These are phyloP conservation scores for Calypte anna DNA, from an alignment of 2,113 vertebrate genomes.

Conservation along the genomic window DNA sequence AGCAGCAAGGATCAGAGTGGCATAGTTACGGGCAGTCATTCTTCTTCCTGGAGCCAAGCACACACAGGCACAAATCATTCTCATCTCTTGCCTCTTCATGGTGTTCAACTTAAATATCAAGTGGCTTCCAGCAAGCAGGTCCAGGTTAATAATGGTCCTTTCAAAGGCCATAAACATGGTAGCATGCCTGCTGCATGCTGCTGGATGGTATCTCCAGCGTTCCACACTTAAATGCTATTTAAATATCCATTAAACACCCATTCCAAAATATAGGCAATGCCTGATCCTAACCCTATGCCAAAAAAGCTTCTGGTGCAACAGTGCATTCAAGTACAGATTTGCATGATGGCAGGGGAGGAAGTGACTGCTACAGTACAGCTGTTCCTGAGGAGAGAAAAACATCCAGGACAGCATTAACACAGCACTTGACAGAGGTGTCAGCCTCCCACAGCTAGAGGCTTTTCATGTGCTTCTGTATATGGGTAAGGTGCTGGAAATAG, in stretches of 20 bases:
- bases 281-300: background rate
- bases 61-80: background rate
- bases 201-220: background rate
- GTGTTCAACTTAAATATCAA: background rate
- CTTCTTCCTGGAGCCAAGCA: constrained; percentile 83
- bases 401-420: background rate
- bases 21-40: constrained; percentile 84
- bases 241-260: background rate
- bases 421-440: background rate
- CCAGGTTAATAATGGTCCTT: background rate
- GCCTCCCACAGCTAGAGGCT: background rate
- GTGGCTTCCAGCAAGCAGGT: background rate
- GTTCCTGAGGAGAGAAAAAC: background rate
- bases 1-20: constrained; percentile 85
- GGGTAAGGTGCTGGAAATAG: background rate
- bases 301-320: background rate
- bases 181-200: background rate
- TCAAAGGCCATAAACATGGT: background rate
- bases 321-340: background rate
- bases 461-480: background rate
- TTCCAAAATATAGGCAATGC: background rate
- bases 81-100: background rate
- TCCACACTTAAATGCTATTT: background rate
- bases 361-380: background rate
- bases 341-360: background rate